Evolutionary conservation across 2,888 invertebrate genomes (phyloP).

Genomic region (Agriopis leucophaearia): DNA sequence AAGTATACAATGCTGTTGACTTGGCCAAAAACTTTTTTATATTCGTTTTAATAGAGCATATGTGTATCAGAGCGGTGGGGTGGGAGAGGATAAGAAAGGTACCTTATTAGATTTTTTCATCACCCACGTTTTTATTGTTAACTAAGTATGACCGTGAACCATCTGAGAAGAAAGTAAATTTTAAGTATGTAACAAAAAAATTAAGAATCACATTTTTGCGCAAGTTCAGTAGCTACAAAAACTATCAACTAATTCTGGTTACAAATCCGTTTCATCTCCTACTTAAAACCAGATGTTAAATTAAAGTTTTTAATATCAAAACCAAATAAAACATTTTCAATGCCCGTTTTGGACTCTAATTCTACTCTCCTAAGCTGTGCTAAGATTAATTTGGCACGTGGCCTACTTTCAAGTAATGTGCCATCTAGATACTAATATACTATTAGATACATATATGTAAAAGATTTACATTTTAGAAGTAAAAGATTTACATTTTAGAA

Average conservation of each 20-base stretch:
- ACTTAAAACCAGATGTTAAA: not conserved
- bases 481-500: slow-evolving; percentile 14
- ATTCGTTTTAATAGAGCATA: not conserved
- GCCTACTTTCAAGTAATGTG: slow-evolving; percentile 23
- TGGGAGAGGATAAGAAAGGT: too few species aligned
- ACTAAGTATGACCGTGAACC: too few species aligned
- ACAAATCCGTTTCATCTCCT: not conserved
- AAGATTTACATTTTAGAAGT: slow-evolving; percentile 12
- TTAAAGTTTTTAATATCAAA: slow-evolving; percentile 23
- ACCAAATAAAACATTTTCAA: slow-evolving; percentile 23
- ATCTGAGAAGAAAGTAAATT: not conserved
- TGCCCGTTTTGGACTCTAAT: slow-evolving; percentile 20
- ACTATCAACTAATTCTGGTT: not conserved
- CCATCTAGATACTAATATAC: slow-evolving; percentile 5
- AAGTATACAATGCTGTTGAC: not conserved
- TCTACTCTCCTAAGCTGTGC: slow-evolving; percentile 11
- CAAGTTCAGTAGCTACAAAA: not conserved
- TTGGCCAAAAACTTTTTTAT: not conserved
- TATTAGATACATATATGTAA: slow-evolving; percentile 15
- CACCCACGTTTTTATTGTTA: not conserved
- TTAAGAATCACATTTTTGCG: not conserved
- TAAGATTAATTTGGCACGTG: slow-evolving; percentile 28
- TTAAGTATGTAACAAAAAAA: not conserved
- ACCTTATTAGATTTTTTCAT: too few species aligned
- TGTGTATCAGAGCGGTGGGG: not conserved